These are phyloP conservation scores for Sebastes kiyomatsui DNA, from an alignment of 2,797 vertebrate species.

Conservation along the genomic window DNA sequence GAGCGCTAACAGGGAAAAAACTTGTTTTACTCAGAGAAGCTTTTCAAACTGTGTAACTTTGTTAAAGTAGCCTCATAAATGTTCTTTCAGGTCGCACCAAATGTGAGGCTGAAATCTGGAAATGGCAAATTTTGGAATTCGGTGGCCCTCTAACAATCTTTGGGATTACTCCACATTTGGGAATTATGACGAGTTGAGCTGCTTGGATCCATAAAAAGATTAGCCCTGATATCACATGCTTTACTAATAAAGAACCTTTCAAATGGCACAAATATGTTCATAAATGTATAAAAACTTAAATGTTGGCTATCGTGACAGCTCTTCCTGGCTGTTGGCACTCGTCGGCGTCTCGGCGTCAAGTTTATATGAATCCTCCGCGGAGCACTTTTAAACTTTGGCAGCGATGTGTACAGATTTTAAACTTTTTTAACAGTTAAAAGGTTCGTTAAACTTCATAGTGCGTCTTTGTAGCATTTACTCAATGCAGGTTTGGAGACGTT, in stretches of 20 bases:
- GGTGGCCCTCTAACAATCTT: neutral
- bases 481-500: neutral
- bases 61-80: neutral
- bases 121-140: neutral
- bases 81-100: neutral
- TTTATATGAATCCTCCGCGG: neutral
- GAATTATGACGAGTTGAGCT: neutral
- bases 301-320: neutral
- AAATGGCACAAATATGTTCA: neutral
- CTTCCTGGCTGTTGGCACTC: neutral
- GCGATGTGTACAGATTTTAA: neutral
- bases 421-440: neutral
- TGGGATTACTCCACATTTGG: neutral
- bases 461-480: neutral
- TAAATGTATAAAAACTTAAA: neutral
- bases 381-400: neutral
- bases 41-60: neutral
- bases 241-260: neutral
- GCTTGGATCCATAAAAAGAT: neutral
- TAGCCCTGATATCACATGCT: neutral
- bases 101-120: no score
- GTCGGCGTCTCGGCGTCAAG: no score
- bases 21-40: neutral
- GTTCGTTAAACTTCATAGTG: neutral
- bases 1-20: neutral